Evolutionary conservation across 1,140 invertebrate genomes (phyloP).

Genomic region (Hylaeus volcanicus): DNA sequence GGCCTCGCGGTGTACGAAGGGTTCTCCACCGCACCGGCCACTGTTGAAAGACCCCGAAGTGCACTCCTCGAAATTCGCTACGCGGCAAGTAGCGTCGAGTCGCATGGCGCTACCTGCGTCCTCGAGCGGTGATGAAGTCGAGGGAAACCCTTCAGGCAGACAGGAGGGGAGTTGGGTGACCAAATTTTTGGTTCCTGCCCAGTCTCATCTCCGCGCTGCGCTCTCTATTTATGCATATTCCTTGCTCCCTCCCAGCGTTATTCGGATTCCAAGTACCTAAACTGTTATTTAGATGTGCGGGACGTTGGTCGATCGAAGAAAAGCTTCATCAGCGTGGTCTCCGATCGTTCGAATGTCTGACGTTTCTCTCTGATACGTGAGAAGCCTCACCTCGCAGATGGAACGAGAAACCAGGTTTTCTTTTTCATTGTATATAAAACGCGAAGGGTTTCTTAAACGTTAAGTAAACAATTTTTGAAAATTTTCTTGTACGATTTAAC

Average conservation of each 20-base stretch:
- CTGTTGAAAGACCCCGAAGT: constrained; percentile 66
- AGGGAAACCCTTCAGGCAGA: constrained; percentile 32
- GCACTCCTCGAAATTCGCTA: constrained; percentile 70
- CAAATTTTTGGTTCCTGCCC: constrained; percentile 37
- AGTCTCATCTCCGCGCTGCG: constrained; percentile 6
- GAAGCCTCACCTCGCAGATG: too few relatives aligned
- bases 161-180: constrained; percentile 35
- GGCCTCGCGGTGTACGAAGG: constrained; percentile 55
- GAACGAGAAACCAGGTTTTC: too few relatives aligned
- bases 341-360: too few relatives aligned
- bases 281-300: too few relatives aligned
- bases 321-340: too few relatives aligned
- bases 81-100: constrained; percentile 66
- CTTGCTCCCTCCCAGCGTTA: background rate
- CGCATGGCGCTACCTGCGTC: constrained; percentile 59
- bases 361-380: too few relatives aligned
- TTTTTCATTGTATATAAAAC: too few relatives aligned
- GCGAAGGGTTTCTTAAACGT: too few relatives aligned
- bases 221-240: background rate
- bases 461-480: too few relatives aligned
- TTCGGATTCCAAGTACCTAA: background rate
- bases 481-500: too few relatives aligned
- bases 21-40: constrained; percentile 66
- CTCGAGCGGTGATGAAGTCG: constrained; percentile 58
- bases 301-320: too few relatives aligned